A percentile compares a stretch with the other conserved stretches of the same genome.
These are phyloP conservation scores for Mercenaria mercenaria DNA, from an alignment of 1,140 invertebrate genomes.

Conservation along the genomic window DNA sequence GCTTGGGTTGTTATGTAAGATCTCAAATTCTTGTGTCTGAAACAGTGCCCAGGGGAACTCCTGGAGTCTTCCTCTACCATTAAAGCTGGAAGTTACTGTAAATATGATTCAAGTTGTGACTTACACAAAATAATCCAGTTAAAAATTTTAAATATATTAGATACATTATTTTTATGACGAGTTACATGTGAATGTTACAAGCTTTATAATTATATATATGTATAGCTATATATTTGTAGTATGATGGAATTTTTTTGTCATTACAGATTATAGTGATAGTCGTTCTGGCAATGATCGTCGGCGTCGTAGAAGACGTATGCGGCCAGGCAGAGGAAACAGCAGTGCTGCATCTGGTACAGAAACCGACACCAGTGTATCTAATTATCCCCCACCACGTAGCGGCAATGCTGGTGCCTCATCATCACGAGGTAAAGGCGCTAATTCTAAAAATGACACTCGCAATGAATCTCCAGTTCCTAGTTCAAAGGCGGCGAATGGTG, in stretches of 20 bases:
- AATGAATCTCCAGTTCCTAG: constrained; percentile 60
- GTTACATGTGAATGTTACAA: too few species aligned
- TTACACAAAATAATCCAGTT: too few species aligned
- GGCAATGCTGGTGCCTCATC: constrained; percentile 34
- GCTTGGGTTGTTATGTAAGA: too few species aligned
- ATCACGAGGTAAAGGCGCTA: constrained; percentile 20
- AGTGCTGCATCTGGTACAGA: constrained; percentile 83
- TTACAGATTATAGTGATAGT: constrained; percentile 76
- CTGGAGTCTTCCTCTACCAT: too few species aligned
- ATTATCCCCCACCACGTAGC: constrained; percentile 65
- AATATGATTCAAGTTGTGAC: too few species aligned
- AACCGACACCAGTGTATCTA: constrained; percentile 83
- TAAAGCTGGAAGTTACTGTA: too few species aligned
- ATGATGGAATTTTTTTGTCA: neutral
- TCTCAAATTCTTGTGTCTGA: too few species aligned
- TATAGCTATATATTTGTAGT: neutral
- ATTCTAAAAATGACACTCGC: constrained; percentile 45
- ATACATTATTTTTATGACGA: too few species aligned
- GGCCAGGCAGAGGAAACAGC: constrained; percentile 75
- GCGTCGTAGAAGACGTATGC: constrained; percentile 72
- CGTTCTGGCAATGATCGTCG: constrained; percentile 74
- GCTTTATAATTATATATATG: too few species aligned
- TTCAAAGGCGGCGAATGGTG: constrained; percentile 48
- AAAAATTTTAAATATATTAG: too few species aligned
- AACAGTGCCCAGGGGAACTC: too few species aligned